phyloP scores from a whole-genome alignment of 2,113 vertebrate species.

The Carettochelys insculpta region DNA sequence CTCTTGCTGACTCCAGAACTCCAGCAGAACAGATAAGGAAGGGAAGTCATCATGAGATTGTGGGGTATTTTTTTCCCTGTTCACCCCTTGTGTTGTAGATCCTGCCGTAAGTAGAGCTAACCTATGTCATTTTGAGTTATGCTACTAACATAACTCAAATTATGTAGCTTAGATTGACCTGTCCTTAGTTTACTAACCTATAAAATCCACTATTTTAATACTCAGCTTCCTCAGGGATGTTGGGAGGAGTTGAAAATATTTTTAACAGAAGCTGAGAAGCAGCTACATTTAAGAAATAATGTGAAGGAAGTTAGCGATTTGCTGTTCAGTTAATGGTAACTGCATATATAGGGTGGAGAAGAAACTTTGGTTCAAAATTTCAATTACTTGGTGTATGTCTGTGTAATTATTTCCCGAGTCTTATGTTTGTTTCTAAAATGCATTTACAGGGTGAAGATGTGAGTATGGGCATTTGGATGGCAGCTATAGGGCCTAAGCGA shows the following conservation, averaged over 20 bases:
- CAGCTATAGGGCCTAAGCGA: constrained; percentile 91
- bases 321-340: neutral
- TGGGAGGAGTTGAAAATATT: neutral
- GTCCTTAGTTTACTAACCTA: neutral
- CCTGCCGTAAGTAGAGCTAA: too few relatives aligned
- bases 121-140: too few relatives aligned
- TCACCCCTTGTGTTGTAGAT: too few relatives aligned
- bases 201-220: neutral
- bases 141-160: too few relatives aligned
- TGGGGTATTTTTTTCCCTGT: too few relatives aligned
- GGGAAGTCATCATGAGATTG: too few relatives aligned
- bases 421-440: neutral
- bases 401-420: neutral
- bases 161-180: too few relatives aligned
- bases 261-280: fast-evolving
- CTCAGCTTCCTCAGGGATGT: neutral
- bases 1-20: too few relatives aligned
- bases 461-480: constrained; percentile 99
- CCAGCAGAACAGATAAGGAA: too few relatives aligned
- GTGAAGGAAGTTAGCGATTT: neutral
- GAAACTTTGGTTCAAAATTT: neutral
- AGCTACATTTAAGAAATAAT: neutral
- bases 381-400: neutral
- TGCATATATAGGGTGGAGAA: neutral
- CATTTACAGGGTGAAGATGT: constrained; percentile 92